Evolutionary conservation across 2,888 invertebrate genomes (phyloP).

Genomic region (Syritta pipiens): DNA sequence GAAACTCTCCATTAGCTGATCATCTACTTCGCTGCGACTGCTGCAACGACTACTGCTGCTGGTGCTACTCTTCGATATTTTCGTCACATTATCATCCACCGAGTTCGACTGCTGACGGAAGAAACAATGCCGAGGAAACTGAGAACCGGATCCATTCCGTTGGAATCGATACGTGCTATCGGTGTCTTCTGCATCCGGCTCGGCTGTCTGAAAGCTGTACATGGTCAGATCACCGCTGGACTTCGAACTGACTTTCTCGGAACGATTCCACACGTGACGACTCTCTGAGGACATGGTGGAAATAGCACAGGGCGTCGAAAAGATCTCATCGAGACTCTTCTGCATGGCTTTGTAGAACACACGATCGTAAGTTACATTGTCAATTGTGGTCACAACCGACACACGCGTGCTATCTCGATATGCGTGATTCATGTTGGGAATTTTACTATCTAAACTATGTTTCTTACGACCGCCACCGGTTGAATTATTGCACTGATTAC

Average conservation of each 20-base stretch:
- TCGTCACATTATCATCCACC: slow-evolving; percentile 65
- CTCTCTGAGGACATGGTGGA: slow-evolving; percentile 53
- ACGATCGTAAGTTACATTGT: slow-evolving; percentile 78
- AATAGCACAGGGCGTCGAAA: slow-evolving; percentile 71
- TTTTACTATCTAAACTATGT: slow-evolving; percentile 77
- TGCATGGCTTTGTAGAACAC: slow-evolving; percentile 77
- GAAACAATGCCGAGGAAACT: slow-evolving; percentile 78
- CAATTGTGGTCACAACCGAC: slow-evolving; percentile 70
- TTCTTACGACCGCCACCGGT: slow-evolving; percentile 75
- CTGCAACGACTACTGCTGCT: slow-evolving; percentile 45
- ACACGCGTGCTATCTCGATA: slow-evolving; percentile 64
- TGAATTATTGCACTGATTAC: slow-evolving; percentile 45
- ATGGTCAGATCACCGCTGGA: slow-evolving; percentile 78
- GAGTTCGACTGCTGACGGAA: slow-evolving; percentile 75
- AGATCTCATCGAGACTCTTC: slow-evolving; percentile 76
- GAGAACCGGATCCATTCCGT: slow-evolving; percentile 78
- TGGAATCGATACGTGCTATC: slow-evolving; percentile 74
- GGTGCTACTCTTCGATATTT: slow-evolving; percentile 42
- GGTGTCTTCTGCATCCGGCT: slow-evolving; percentile 60
- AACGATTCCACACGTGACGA: slow-evolving; percentile 72
- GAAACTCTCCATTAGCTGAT: slow-evolving; percentile 64
- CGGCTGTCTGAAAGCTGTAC: slow-evolving; percentile 75
- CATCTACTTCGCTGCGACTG: slow-evolving; percentile 57
- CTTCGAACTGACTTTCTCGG: slow-evolving; percentile 77
- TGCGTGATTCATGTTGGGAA: slow-evolving; percentile 70